Evolutionary conservation across 2,113 vertebrate species (phyloP).

Genomic region (Calcarius ornatus): DNA sequence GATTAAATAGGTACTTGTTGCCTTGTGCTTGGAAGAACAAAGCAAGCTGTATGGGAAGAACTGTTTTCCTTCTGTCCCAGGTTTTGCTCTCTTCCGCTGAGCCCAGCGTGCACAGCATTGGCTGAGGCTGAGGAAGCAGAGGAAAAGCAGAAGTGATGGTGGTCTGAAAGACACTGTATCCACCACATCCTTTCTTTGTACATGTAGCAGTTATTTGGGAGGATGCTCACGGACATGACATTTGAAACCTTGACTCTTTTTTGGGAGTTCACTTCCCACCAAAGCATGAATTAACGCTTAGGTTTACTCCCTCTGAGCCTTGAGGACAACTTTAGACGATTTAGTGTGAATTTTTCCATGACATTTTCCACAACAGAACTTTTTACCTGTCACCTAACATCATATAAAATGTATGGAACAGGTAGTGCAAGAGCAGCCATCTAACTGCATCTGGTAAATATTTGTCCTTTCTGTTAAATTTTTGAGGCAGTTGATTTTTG

Average conservation of each 20-base stretch:
- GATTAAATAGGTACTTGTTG: background rate
- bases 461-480: background rate
- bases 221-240: background rate
- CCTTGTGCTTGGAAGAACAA: background rate
- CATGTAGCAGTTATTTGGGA: background rate
- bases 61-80: background rate
- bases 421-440: background rate
- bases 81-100: background rate
- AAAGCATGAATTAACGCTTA: background rate
- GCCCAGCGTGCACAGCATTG: too few species aligned
- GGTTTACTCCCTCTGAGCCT: background rate
- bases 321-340: background rate
- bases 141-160: background rate
- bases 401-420: background rate
- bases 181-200: background rate
- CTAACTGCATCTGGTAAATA: background rate
- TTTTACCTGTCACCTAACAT: background rate
- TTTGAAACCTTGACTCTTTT: background rate
- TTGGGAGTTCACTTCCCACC: background rate
- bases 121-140: background rate
- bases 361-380: background rate
- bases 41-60: background rate
- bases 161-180: background rate
- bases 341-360: background rate
- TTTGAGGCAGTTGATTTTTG: background rate